Conservation (phyloP, 2,797 vertebrate species). For the Alectoris magna region DNA sequence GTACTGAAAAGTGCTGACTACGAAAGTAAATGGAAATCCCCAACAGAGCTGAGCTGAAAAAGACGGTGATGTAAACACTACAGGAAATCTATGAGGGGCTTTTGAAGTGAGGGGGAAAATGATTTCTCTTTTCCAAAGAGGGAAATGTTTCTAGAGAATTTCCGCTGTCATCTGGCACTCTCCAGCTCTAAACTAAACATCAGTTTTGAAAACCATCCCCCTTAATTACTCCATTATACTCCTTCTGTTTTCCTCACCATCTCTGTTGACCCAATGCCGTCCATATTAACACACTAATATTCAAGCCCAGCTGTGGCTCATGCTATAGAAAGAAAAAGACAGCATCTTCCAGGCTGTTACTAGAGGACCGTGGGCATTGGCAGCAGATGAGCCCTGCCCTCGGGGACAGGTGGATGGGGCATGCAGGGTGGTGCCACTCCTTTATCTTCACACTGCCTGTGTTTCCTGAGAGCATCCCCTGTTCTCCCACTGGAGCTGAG, state of each 20-base stretch:
- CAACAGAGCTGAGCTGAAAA: neutral
- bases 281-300: neutral
- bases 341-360: neutral
- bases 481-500: rapidly evolving
- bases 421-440: neutral
- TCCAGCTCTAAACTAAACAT: neutral
- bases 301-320: neutral
- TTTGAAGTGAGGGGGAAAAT: neutral
- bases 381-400: neutral
- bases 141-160: neutral
- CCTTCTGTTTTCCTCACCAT: neutral
- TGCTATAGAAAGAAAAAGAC: neutral
- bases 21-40: neutral
- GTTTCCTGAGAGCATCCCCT: neutral
- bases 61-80: neutral
- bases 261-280: neutral
- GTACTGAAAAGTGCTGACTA: neutral
- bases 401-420: neutral
- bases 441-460: neutral
- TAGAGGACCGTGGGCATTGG: neutral
- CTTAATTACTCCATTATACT: neutral
- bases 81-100: neutral
- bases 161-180: neutral
- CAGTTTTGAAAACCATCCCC: neutral
- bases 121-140: neutral